phyloP scores from a whole-genome alignment of 2,888 invertebrate species.

The Drosophila atroscutellata region DNA sequence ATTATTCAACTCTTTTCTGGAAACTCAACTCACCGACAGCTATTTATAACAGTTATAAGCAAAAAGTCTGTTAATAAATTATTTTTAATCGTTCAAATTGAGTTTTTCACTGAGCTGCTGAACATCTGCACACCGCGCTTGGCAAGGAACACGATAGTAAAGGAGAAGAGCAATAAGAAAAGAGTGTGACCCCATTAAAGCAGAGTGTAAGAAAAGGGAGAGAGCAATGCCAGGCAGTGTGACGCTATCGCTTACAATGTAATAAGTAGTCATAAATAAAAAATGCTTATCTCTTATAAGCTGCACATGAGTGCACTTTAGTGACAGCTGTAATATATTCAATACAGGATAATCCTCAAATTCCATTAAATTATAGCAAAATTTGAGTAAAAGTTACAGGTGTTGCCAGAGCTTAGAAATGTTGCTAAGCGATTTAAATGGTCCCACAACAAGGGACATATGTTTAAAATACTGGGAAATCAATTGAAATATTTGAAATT shows the following conservation, averaged over 20 bases:
- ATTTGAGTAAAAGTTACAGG: not conserved
- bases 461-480: not conserved
- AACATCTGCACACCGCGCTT: not conserved
- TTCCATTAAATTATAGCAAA: not conserved
- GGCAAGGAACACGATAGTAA: constrained; percentile 7
- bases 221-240: constrained; percentile 28
- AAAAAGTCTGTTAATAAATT: not conserved
- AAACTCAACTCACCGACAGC: constrained; percentile 31
- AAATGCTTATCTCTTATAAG: not conserved
- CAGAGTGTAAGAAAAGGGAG: not conserved
- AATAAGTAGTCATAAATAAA: not conserved
- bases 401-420: constrained; percentile 22
- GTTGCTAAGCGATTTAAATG: not conserved
- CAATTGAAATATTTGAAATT: not conserved
- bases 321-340: not conserved
- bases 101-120: not conserved
- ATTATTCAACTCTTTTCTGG: not conserved
- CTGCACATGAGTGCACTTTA: not conserved
- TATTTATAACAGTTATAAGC: not conserved
- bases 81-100: constrained; percentile 18
- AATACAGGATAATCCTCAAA: not conserved
- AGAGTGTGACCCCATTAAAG: constrained; percentile 41
- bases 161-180: constrained; percentile 4
- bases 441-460: not conserved
- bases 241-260: constrained; percentile 10